Evolutionary conservation across 2,888 invertebrate genomes (phyloP), one percentile per base, ranked within the genome.

Genomic region (Euplexia lucipara): DNA sequence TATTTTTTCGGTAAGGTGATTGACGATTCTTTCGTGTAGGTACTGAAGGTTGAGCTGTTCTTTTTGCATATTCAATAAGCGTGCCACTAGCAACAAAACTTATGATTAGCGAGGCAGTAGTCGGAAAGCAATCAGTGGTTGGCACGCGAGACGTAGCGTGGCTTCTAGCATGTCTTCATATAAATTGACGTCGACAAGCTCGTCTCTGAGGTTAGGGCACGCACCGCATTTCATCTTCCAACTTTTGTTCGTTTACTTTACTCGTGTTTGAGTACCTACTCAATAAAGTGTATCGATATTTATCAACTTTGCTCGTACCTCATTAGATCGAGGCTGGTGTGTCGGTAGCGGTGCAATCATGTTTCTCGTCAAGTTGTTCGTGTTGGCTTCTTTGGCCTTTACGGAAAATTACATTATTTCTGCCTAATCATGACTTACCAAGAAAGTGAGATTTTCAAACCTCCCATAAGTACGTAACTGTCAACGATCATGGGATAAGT

Each of bases 41-140:
- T 49, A n/a, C 16, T 58, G 56, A 80, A 77, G 56, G 48, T 67
- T 52, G 58, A 52, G 44, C 52, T 52, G 52, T 68, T 79, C 42
- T 34, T 66, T 59, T 71, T 66, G 74, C 57, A 65, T 76, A 72
- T 72, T 58, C 22, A 78, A 64, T 74, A 67, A 70, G 48, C 45
- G 53, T 58, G 52, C 56, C 16, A 39, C 35, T 49, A 37, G 60
- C 58, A 52, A 54, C 53, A 42, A 70, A n/a, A 80, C 49, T 69
- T 67, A 70, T 70, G 74, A 65, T 80, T 73, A 67, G 66, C 56
- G 59, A 60, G 65, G 52, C 56, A 66, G 52, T 45, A 62, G 61
- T 64, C 26, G 47, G 59, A 37, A 78, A 63, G 66, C 63, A 77
- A 78, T 68, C 73, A 67, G 53, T 56, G 52, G 49, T 10, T 52